Conservation (phyloP, 2,888 invertebrate species). For the Fabriciana adippe region DNA sequence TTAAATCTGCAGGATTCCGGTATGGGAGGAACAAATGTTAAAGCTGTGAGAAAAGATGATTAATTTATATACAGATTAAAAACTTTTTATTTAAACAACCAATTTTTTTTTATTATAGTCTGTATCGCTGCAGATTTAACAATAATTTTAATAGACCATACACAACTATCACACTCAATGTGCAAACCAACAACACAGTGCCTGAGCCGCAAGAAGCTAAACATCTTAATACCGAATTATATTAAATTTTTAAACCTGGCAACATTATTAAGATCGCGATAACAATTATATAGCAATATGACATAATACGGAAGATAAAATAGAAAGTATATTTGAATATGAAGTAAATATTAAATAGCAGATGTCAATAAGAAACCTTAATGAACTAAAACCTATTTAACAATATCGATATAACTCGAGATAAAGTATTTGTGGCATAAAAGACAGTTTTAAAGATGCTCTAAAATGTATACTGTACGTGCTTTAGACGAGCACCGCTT, state of each 20-base stretch:
- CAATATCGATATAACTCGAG: slow-evolving; percentile 16
- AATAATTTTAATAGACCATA: slow-evolving; percentile 15
- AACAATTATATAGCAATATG: slow-evolving; percentile 11
- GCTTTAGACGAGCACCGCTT: slow-evolving; percentile 21
- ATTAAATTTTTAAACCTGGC: slow-evolving; percentile 18
- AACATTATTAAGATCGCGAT: slow-evolving; percentile 1
- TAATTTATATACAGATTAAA: too few relatives aligned
- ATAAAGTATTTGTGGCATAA: slow-evolving; percentile 15
- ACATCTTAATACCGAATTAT: slow-evolving; percentile 3
- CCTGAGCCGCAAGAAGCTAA: slow-evolving; percentile 2
- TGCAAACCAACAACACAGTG: slow-evolving; percentile 8
- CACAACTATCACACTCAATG: slow-evolving; percentile 10
- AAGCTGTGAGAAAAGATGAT: too few relatives aligned
- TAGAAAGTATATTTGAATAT: not conserved
- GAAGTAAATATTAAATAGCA: not conserved
- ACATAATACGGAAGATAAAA: not conserved
- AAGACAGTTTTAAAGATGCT: slow-evolving; percentile 16
- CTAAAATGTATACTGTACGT: slow-evolving; percentile 9
- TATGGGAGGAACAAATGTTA: not conserved
- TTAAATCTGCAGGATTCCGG: slow-evolving; percentile 48
- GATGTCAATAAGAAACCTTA: not conserved
- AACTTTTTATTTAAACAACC: not conserved
- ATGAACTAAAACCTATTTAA: slow-evolving; percentile 23
- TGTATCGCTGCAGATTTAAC: slow-evolving; percentile 20
- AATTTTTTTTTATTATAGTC: not conserved